These are phyloP conservation scores for Pristionchus mayeri DNA, from an alignment of 2,888 invertebrate species.

Conservation along the genomic window DNA sequence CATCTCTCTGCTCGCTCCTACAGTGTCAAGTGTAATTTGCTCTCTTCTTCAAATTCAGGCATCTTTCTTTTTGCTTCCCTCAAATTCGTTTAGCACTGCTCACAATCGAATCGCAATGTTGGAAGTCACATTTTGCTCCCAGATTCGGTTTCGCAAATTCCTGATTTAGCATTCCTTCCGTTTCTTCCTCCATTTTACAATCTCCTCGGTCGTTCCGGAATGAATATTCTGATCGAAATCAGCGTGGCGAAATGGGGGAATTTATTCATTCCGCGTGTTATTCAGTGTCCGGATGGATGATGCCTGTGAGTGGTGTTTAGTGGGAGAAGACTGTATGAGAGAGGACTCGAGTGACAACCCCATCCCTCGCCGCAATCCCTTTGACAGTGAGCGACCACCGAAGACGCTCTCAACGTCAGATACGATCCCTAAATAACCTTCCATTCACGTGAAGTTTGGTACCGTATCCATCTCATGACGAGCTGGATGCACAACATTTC, in stretches of 20 bases:
- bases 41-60: neutral
- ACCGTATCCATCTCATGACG: too few species aligned
- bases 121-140: conserved; percentile 12
- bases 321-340: too few species aligned
- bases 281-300: neutral
- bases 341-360: too few species aligned
- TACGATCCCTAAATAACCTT: too few species aligned
- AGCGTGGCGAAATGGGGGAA: neutral
- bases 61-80: conserved; percentile 2
- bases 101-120: neutral
- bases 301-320: too few species aligned
- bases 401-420: too few species aligned
- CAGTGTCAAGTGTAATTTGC: too few species aligned
- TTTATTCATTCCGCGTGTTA: neutral
- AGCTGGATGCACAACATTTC: too few species aligned
- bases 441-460: too few species aligned
- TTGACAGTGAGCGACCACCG: too few species aligned
- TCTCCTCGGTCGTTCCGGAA: neutral
- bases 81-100: conserved; percentile 22
- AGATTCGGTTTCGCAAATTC: neutral
- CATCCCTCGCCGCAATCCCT: too few species aligned
- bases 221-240: neutral
- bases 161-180: neutral
- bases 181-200: conserved; percentile 1
- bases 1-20: too few species aligned